phyloP scores from a whole-genome alignment of 2,888 invertebrate species.

The Meghimatium bilineatum region DNA sequence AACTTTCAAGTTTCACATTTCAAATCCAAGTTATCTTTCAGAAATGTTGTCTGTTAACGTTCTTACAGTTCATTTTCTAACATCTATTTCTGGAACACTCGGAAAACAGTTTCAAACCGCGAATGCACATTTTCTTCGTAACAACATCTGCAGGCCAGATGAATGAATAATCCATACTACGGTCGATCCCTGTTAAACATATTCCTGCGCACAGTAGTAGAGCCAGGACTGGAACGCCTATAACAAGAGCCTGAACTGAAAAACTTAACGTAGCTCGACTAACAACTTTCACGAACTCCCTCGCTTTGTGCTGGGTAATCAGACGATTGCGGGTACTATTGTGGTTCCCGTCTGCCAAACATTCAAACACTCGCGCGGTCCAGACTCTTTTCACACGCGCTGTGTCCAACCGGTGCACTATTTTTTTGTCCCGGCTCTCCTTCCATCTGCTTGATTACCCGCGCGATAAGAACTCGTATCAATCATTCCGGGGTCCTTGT shows the following conservation, averaged over 20 bases:
- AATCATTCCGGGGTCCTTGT: constrained; percentile 65
- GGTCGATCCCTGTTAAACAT: background rate
- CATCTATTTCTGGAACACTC: no score
- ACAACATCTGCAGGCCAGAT: no score
- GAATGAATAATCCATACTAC: background rate
- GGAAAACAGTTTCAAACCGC: background rate
- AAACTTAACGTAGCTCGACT: background rate
- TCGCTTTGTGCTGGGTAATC: constrained; percentile 36
- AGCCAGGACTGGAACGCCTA: background rate
- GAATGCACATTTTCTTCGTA: background rate
- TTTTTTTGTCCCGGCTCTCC: constrained; percentile 56
- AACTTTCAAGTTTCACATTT: no score
- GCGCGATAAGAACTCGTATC: constrained; percentile 56
- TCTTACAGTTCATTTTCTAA: no score
- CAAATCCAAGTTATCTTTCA: no score
- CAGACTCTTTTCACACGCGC: constrained; percentile 53
- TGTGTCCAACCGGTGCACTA: constrained; percentile 55
- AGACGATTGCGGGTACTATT: constrained; percentile 27
- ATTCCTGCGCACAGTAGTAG: background rate
- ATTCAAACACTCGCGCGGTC: constrained; percentile 1
- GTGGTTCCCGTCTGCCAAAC: constrained; percentile 29
- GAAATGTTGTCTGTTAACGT: no score
- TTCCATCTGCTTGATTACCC: constrained; percentile 56
- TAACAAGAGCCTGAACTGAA: background rate
- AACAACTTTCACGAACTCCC: background rate